phyloP scores from a whole-genome alignment of 2,797 vertebrate species.

The Oryzias dopingdopingensis region DNA sequence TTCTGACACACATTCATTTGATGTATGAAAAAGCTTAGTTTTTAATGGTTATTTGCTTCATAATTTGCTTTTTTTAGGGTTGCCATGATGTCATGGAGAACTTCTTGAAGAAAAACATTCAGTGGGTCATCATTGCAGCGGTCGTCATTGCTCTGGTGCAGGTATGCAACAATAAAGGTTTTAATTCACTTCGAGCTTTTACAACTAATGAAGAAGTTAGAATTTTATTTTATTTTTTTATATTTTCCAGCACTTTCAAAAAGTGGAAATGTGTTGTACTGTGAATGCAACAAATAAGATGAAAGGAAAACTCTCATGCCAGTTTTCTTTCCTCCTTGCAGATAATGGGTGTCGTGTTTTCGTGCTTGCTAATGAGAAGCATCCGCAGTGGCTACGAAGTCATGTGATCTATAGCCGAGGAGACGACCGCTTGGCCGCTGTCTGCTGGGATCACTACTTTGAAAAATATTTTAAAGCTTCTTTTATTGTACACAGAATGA shows the following conservation, averaged over 20 bases:
- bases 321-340: slow-evolving; percentile 53
- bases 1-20: background rate
- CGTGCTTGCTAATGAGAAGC: slow-evolving; percentile 88
- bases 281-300: too few relatives aligned
- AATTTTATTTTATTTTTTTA: background rate
- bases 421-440: background rate
- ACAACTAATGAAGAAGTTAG: background rate
- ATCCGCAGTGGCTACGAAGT: slow-evolving; percentile 92
- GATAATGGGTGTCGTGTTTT: slow-evolving; percentile 85
- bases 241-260: background rate
- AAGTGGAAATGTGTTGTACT: background rate
- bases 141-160: slow-evolving; percentile 88
- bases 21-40: background rate
- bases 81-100: slow-evolving; percentile 69
- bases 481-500: slow-evolving; percentile 31
- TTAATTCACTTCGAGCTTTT: background rate
- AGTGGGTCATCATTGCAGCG: slow-evolving; percentile 80
- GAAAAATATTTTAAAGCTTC: slow-evolving; percentile 16
- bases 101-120: slow-evolving; percentile 63
- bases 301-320: background rate
- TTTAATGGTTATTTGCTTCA: too few relatives aligned
- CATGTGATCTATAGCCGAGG: slow-evolving; percentile 77
- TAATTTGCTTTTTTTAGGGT: slow-evolving; percentile 70
- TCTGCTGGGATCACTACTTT: slow-evolving; percentile 16
- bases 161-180: slow-evolving; percentile 69